Percentiles rank a stretch among this genome's conserved stretches.
These are phyloP conservation scores for Tholera decimalis DNA, from an alignment of 2,888 invertebrate genomes.

Conservation along the genomic window DNA sequence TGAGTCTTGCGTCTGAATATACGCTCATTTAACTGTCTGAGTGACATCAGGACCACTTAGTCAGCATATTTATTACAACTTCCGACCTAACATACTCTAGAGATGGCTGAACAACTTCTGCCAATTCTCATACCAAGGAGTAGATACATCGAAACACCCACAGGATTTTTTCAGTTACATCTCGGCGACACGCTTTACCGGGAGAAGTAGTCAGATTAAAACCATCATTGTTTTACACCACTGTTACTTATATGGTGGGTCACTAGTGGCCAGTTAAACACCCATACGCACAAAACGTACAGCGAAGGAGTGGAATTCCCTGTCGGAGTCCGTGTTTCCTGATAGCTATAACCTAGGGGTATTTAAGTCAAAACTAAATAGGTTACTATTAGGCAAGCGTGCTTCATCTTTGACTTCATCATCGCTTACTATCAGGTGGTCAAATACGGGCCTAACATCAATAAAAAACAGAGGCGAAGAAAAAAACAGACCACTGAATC, in stretches of 20 bases:
- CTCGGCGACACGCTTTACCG: not conserved
- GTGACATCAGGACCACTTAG: conserved; percentile 37
- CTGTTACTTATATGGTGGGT: too few species aligned
- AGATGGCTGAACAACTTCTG: conserved; percentile 8
- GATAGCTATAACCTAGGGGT: too few species aligned
- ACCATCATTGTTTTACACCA: too few species aligned
- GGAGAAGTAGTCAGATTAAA: not conserved
- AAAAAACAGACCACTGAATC: conserved; percentile 26
- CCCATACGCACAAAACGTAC: too few species aligned
- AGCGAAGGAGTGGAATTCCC: too few species aligned
- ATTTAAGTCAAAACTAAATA: too few species aligned
- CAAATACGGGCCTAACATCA: not conserved
- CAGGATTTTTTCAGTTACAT: not conserved
- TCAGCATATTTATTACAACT: conserved; percentile 5
- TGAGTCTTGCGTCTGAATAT: conserved; percentile 11
- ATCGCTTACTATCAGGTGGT: too few species aligned
- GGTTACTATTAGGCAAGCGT: too few species aligned
- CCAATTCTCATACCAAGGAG: not conserved
- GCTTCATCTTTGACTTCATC: too few species aligned
- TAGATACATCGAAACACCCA: not conserved
- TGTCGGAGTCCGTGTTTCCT: too few species aligned
- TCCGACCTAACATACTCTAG: conserved; percentile 21
- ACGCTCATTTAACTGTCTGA: conserved; percentile 21
- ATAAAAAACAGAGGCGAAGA: conserved; percentile 5
- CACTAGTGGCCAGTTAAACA: too few species aligned